Base-by-base conservation (phyloP, 2,797 vertebrate species). In the Atherinosoma microstoma region DNA sequence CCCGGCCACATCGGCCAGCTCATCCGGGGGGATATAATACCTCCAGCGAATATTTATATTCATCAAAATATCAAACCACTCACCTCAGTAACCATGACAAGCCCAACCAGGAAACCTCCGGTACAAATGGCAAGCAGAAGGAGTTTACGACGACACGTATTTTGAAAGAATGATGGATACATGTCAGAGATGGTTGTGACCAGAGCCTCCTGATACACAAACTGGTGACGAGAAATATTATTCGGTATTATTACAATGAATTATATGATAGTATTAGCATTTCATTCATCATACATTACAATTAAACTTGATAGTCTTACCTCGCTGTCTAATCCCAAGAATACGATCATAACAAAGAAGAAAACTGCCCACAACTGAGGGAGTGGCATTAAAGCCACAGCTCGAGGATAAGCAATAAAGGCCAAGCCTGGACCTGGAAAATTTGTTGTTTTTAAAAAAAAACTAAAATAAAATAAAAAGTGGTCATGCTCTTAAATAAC, bases 311-410 rank as follows among this genome's bases (percentile, higher is more conserved):
- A 58, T 3, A 18, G 15, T 69, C 73, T 58, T 87, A 98, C 98
- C 96, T 98, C 96, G 84, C 96, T 98, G 80, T 99, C 98, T 76
- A 99, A 91, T 57, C 98, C 98, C 58, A 99, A 86, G 71, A 99
- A 96, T 80, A 99, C 93, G 75, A 99, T 91, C 98, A 99, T 99
- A 58, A 98, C 63, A 76, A 99, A 99, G 92, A 99, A 99, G 64
- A 96, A 96, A 83, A 96, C 92, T 15, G 98, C 96, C 98, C 98
- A 99, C 57, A 99, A 94, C 75, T 97, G 98, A 65, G 98, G 97
- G 7, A 95, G 56, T 0, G 98, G 98, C 97, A 99, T 99, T 84
- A 98, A 87, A 2, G 96, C 95, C 76, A 99, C 96, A 13, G 98
- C 98, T 40, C 96, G 95, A 58, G 97, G 97, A 76, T 97, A 99